Base-by-base conservation (phyloP, 2,888 invertebrate species). In the Melanargia galathea region DNA sequence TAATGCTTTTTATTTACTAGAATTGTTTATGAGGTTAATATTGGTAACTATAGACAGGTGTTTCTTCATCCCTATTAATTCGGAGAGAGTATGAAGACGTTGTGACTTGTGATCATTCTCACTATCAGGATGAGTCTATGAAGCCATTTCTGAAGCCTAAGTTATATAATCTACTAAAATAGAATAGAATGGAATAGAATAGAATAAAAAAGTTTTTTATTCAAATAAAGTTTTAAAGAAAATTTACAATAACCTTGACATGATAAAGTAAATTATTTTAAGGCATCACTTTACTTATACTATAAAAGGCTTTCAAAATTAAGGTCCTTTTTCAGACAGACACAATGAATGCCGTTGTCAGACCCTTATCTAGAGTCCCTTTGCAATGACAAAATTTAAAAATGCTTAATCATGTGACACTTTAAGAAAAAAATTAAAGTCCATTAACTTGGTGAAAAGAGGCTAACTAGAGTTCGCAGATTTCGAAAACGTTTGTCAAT, bases 321-420 rank as follows among this genome's bases (percentile, higher is more conserved):
- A 35, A 55, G 48, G 49, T 30, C 45, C 62, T 22, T 48, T 56
- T 51, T 51, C 51, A 65, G 26, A 62, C 55, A 54, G 48, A 38
- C 55, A 62, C 65, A 62, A 62, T 55, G 65, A 48, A 58, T 30
- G 35, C 55, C 60, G 65, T 59, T 62, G 62, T 65, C 62, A 62
- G 43, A 60, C 60, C 65, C 62, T 62, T 65, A 62, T 65, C 62
- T 60, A 22, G 49, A 62, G 56, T 13, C 35, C 51, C 43, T 54
- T 62, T 65, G 56, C 20, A 46, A 35, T 35, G 56, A 56, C 62
- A 58, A 65, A 55, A 59, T 59, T 65, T 2, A 30, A 62, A 62
- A 65, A 62, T 35, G 49, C 48, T 18, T 40, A 35, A 26, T 62
- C 48, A 59, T 60, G 40, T 13, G 38, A 30, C 20, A 18, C 52